phyloP scores from a whole-genome alignment of 2,797 vertebrate genomes.

The Trematomus bernacchii region DNA sequence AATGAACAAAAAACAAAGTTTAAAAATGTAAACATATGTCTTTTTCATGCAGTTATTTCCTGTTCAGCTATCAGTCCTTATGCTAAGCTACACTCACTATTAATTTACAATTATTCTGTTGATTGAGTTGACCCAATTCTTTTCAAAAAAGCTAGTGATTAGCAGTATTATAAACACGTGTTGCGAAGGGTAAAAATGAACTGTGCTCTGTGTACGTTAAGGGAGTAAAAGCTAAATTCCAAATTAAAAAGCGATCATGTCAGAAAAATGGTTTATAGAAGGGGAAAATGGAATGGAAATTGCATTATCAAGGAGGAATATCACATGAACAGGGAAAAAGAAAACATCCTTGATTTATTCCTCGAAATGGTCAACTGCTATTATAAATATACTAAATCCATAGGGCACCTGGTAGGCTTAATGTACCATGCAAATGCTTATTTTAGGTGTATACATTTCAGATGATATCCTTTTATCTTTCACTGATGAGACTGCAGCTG shows the following conservation, averaged over 20 bases:
- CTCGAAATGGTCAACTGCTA: conserved; percentile 18
- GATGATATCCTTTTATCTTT: conserved; percentile 18
- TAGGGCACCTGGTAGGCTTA: conserved; percentile 12
- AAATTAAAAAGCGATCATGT: not conserved
- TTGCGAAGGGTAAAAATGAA: not conserved
- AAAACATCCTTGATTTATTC: conserved; percentile 24
- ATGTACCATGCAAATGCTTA: conserved; percentile 31
- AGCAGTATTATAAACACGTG: not conserved
- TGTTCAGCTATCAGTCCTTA: not conserved
- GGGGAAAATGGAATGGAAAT: conserved; percentile 11
- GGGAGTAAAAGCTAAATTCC: not conserved
- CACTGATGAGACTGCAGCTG: conserved; percentile 32
- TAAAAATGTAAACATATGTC: not conserved
- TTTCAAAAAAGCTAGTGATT: not conserved
- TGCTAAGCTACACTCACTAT: too few species aligned
- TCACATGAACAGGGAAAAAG: conserved; percentile 18
- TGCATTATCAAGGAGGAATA: conserved; percentile 1
- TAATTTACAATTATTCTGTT: not conserved
- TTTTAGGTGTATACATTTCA: conserved; percentile 20
- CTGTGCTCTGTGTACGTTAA: not conserved
- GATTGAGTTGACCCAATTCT: not conserved
- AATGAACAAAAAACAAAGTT: not conserved
- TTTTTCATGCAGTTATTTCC: not conserved
- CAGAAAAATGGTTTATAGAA: conserved; percentile 15
- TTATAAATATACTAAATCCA: conserved; percentile 26